A percentile compares a stretch with the other conserved stretches of the same genome.
These are phyloP conservation scores for Mirza zaza DNA, from an alignment of 2,113 vertebrate species.

Conservation along the genomic window DNA sequence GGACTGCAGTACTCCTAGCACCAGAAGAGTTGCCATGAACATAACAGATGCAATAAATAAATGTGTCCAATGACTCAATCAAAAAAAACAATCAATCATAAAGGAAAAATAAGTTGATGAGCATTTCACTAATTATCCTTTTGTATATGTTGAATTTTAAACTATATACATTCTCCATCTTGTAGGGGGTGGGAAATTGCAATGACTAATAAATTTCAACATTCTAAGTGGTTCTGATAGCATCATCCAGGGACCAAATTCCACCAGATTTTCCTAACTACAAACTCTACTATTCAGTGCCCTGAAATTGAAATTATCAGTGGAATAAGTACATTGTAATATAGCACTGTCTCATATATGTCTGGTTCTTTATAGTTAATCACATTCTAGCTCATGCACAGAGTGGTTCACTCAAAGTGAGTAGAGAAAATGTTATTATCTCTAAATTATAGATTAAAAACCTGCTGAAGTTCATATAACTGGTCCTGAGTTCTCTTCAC, in stretches of 20 bases:
- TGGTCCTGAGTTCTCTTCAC: background rate
- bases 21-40: background rate
- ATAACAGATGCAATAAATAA: background rate
- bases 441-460: background rate
- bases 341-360: background rate
- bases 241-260: background rate
- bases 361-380: background rate
- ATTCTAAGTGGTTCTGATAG: background rate
- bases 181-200: background rate
- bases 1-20: background rate
- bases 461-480: background rate
- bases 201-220: conserved; percentile 3
- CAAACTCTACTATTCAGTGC: background rate
- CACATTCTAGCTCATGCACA: background rate
- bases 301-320: background rate
- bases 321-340: background rate
- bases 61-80: background rate
- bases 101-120: background rate
- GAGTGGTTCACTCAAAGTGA: background rate
- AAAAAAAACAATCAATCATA: background rate
- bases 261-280: background rate
- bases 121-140: background rate
- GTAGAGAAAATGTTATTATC: background rate
- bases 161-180: background rate
- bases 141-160: conserved; percentile 21